Percentiles rank a stretch among this genome's conserved stretches.
These are phyloP conservation scores for Drosophila borealis DNA, from an alignment of 2,888 invertebrate species.

Conservation along the genomic window DNA sequence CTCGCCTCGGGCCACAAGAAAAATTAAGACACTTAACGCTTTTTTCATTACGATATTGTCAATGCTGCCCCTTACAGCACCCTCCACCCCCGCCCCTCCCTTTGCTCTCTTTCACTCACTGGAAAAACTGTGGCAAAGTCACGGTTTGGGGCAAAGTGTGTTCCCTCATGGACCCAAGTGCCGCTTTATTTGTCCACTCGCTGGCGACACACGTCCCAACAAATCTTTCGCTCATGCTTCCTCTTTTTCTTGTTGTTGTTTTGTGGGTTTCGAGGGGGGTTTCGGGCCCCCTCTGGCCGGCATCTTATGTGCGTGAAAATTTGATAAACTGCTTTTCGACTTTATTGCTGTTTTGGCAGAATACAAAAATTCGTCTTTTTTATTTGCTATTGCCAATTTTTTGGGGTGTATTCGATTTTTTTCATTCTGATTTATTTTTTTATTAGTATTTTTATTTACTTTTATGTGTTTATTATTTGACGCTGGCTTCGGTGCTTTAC, in stretches of 20 bases:
- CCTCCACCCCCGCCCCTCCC: neutral
- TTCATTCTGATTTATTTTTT: conserved; percentile 34
- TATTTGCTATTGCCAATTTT: conserved; percentile 68
- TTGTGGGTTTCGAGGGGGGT: conserved; percentile 5
- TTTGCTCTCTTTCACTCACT: too few relatives aligned
- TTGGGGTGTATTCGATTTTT: conserved; percentile 19
- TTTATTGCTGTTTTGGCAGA: conserved; percentile 76
- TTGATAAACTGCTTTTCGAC: conserved; percentile 81
- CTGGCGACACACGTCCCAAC: conserved; percentile 51
- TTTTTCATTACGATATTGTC: conserved; percentile 71
- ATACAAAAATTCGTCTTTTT: conserved; percentile 34
- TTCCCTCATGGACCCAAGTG: neutral
- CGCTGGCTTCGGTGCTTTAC: conserved; percentile 57
- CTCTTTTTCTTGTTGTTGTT: conserved; percentile 1
- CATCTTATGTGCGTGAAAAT: conserved; percentile 64
- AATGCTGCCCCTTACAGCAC: conserved; percentile 5
- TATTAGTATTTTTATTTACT: conserved; percentile 78
- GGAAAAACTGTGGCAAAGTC: conserved; percentile 6
- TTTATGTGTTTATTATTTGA: conserved; percentile 80
- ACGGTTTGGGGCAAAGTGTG: conserved; percentile 13
- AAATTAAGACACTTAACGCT: conserved; percentile 79
- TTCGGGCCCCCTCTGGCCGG: neutral
- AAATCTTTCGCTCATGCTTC: conserved; percentile 30
- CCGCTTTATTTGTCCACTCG: conserved; percentile 52
- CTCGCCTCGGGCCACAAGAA: conserved; percentile 44